Percentiles rank a stretch among this genome's conserved stretches.
Evolutionary conservation across 2,888 invertebrate species (phyloP).

Genomic region (Stenchaetothrips biformis): DNA sequence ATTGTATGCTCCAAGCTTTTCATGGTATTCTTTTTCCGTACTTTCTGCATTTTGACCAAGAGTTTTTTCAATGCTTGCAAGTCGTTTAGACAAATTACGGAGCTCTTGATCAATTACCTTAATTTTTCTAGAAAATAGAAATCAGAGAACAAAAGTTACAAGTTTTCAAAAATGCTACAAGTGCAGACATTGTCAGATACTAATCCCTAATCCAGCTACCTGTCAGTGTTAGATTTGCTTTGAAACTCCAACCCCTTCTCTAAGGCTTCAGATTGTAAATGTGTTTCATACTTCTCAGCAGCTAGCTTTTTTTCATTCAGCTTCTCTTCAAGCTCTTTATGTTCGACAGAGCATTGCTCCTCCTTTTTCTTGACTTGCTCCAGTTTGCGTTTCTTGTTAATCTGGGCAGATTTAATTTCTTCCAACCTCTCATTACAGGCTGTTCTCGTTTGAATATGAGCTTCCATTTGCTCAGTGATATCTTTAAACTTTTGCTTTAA

Average conservation of each 20-base stretch:
- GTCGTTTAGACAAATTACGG: neutral
- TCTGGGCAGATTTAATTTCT: constrained; percentile 33
- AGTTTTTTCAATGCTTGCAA: constrained; percentile 4
- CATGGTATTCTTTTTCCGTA: neutral
- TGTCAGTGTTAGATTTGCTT: neutral
- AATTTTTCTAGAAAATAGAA: constrained; percentile 24
- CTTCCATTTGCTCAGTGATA: constrained; percentile 33
- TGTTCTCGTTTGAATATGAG: neutral
- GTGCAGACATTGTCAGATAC: neutral
- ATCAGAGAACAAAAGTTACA: neutral
- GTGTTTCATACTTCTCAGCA: neutral
- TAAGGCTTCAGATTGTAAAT: neutral
- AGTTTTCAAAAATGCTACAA: neutral
- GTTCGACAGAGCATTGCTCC: constrained; percentile 35
- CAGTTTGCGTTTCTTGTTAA: constrained; percentile 41
- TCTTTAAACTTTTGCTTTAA: constrained; percentile 42
- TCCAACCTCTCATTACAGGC: neutral
- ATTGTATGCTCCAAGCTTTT: neutral
- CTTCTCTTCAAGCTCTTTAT: neutral
- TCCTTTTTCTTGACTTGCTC: constrained; percentile 40
- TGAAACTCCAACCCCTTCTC: neutral
- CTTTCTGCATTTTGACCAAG: neutral
- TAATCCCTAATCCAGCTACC: neutral
- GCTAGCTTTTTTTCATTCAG: neutral
- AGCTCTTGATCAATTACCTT: neutral